Conservation (phyloP, 2,113 vertebrate species). For the Podarcis raffonei region DNA sequence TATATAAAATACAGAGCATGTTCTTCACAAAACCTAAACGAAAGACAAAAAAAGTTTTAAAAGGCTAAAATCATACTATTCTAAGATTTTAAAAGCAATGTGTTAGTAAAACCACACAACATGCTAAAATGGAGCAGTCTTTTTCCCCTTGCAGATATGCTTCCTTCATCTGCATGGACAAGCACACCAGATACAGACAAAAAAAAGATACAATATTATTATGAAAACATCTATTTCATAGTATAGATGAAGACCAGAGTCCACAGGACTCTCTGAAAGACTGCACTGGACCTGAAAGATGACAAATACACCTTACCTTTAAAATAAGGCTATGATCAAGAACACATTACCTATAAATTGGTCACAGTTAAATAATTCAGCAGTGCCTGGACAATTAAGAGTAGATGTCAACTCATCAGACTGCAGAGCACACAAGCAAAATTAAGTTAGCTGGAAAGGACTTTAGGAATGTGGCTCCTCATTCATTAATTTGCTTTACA, state of each 20-base stretch:
- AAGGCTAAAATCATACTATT: not conserved
- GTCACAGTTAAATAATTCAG: not conserved
- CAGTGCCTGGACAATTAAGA: not conserved
- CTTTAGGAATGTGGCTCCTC: conserved; percentile 26
- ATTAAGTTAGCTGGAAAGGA: conserved; percentile 5
- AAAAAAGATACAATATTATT: not conserved
- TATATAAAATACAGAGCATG: conserved; percentile 50
- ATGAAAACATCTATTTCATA: not conserved
- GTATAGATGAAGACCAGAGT: not conserved
- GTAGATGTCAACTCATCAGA: not conserved
- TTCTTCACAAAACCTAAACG: conserved; percentile 38
- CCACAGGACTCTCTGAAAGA: not conserved
- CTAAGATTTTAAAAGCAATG: conserved; percentile 20
- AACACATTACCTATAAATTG: not conserved
- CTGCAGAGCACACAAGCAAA: not conserved
- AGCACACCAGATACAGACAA: too few relatives aligned
- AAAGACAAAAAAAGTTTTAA: not conserved
- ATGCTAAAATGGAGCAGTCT: conserved; percentile 67
- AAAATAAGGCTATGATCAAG: not conserved
- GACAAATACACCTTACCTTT: not conserved
- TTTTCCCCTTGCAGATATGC: conserved; percentile 63
- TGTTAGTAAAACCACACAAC: conserved; percentile 60
- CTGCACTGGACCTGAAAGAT: not conserved
- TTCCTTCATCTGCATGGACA: conserved; percentile 13
- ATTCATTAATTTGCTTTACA: conserved; percentile 39